Evolutionary conservation across 2,888 invertebrate genomes (phyloP).

Genomic region (Tinea trinotella): DNA sequence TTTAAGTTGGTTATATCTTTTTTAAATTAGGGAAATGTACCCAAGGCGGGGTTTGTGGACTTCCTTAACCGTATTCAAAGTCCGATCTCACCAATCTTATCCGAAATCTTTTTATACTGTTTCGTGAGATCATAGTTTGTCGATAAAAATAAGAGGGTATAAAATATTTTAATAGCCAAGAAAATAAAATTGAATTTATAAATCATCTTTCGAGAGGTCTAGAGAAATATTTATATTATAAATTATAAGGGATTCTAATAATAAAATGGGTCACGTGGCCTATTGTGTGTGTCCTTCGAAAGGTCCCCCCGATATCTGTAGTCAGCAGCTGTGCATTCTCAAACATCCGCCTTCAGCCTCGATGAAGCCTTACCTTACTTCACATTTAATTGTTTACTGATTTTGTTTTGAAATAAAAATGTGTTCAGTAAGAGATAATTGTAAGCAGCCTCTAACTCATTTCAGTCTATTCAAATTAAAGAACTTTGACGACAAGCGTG

Average conservation of each 20-base stretch:
- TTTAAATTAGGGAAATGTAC: constrained; percentile 20
- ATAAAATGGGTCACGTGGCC: constrained; percentile 2
- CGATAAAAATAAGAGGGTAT: not conserved
- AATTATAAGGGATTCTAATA: constrained; percentile 6
- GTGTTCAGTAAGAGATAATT: no score
- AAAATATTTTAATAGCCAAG: not conserved
- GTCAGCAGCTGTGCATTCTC: constrained; percentile 17
- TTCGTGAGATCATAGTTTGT: not conserved
- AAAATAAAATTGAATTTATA: not conserved
- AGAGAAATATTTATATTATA: constrained; percentile 1
- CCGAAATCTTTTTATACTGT: constrained; percentile 15
- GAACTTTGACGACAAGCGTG: no score
- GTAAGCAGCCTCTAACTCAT: no score
- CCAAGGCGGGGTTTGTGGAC: constrained; percentile 13
- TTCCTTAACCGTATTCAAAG: constrained; percentile 14
- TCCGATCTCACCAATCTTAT: constrained; percentile 18
- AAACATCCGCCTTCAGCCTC: constrained; percentile 10
- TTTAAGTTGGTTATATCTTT: constrained; percentile 20
- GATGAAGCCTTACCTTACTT: not conserved
- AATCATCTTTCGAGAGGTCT: not conserved
- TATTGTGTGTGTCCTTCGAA: constrained; percentile 14
- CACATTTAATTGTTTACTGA: not conserved
- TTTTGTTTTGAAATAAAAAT: not conserved
- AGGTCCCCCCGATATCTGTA: constrained; percentile 12
- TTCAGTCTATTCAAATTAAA: no score